phyloP scores from a whole-genome alignment of 2,113 vertebrate species.

The Otolemur garnettii region DNA sequence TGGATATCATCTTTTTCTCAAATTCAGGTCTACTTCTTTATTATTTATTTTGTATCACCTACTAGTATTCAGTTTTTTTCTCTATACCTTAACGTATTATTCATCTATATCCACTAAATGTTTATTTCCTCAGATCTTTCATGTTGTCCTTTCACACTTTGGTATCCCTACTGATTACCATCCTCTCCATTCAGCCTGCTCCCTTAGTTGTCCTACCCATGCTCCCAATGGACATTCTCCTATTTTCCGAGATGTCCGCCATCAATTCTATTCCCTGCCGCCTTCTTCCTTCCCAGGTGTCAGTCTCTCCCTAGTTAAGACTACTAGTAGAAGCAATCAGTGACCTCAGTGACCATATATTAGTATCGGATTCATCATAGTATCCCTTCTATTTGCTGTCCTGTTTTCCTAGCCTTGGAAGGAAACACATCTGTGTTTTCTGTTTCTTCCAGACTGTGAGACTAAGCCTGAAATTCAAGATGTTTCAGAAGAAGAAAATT shows the following conservation, averaged over 20 bases:
- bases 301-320: background rate
- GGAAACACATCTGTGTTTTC: conserved; percentile 63
- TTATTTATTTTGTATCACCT: background rate
- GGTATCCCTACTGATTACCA: background rate
- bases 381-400: background rate
- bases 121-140: background rate
- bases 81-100: background rate
- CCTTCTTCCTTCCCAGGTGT: background rate
- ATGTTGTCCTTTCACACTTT: background rate
- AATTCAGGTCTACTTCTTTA: background rate
- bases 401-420: background rate
- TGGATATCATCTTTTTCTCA: conserved; percentile 18
- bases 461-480: conserved; percentile 24
- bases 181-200: background rate
- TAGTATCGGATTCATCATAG: background rate
- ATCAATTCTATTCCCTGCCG: background rate
- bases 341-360: background rate
- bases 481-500: conserved; percentile 41
- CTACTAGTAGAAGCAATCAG: background rate
- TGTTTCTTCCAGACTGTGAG: conserved; percentile 65
- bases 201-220: background rate
- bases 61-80: background rate
- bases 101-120: background rate
- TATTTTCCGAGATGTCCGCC: background rate
- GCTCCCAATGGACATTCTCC: background rate